Conservation (phyloP, 2,888 invertebrate genomes). For the Steinernema scapterisci region DNA sequence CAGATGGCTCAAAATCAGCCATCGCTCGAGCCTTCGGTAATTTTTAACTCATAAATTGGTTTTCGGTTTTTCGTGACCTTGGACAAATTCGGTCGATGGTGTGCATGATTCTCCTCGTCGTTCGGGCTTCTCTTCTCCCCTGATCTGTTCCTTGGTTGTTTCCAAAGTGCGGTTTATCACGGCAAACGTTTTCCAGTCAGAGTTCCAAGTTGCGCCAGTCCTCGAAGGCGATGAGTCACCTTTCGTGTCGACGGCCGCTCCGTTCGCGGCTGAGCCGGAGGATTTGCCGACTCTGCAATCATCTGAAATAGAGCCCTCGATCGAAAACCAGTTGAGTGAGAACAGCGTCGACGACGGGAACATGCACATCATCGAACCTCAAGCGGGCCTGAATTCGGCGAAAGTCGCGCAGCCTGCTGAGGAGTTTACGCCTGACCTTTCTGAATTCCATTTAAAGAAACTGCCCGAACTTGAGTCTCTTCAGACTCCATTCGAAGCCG, state of each 20-base stretch:
- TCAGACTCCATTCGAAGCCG: constrained; percentile 14
- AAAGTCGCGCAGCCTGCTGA: neutral
- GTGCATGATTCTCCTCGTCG: constrained; percentile 13
- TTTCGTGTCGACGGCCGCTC: neutral
- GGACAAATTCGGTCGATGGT: neutral
- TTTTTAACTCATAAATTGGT: neutral
- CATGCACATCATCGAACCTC: constrained; percentile 15
- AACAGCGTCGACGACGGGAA: constrained; percentile 18
- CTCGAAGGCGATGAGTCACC: neutral
- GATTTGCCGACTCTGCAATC: too few species aligned
- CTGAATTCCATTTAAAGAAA: neutral
- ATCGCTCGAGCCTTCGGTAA: constrained; percentile 19
- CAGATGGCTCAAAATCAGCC: constrained; percentile 10
- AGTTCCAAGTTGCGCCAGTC: neutral
- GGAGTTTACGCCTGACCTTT: neutral
- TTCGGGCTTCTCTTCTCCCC: neutral
- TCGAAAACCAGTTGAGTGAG: neutral
- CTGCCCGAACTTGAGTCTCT: constrained; percentile 7
- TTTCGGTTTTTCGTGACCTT: neutral
- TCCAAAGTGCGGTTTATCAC: neutral
- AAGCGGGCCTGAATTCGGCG: neutral
- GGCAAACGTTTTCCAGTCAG: neutral
- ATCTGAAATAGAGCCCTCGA: too few species aligned
- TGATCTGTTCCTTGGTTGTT: neutral
- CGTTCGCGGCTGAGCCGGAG: neutral